phyloP scores from a whole-genome alignment of 2,113 vertebrate genomes.

The Pundamilia nyererei region DNA sequence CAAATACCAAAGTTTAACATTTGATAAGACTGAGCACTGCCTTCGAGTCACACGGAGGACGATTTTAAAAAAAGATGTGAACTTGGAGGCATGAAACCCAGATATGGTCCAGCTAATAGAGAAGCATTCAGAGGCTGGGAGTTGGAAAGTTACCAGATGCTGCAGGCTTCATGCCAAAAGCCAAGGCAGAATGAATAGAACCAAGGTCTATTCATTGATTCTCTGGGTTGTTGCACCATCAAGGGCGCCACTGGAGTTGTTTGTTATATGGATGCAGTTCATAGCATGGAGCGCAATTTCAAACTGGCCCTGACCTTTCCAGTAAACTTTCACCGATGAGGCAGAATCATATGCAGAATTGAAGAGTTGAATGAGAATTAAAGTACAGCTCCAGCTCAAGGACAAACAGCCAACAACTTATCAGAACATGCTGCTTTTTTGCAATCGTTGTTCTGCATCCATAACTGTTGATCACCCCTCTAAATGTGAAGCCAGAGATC shows the following conservation, averaged over 20 bases:
- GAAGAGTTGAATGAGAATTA: conserved; percentile 29
- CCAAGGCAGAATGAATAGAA: conserved; percentile 16
- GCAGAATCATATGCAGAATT: conserved; percentile 7
- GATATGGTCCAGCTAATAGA: not conserved
- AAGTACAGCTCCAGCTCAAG: not conserved
- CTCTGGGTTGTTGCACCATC: conserved; percentile 8
- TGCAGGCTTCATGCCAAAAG: conserved; percentile 22
- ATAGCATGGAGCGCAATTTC: conserved; percentile 23
- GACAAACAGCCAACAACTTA: not conserved
- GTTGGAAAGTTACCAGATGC: conserved; percentile 10
- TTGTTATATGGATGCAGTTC: conserved; percentile 40
- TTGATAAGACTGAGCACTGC: not conserved
- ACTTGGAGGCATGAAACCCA: not conserved
- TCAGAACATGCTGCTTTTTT: not conserved
- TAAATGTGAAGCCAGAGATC: not conserved
- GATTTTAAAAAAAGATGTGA: not conserved
- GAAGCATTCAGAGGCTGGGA: not conserved
- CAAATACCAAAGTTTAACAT: not conserved
- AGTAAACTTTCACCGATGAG: conserved; percentile 3
- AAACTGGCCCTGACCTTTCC: conserved; percentile 44
- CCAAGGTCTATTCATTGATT: conserved; percentile 50
- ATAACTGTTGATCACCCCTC: not conserved
- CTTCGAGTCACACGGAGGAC: not conserved
- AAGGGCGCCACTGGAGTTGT: conserved; percentile 35
- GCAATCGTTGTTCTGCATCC: not conserved